phyloP scores from a whole-genome alignment of 1,140 invertebrate species.

The Caenorhabditis inopinata region DNA sequence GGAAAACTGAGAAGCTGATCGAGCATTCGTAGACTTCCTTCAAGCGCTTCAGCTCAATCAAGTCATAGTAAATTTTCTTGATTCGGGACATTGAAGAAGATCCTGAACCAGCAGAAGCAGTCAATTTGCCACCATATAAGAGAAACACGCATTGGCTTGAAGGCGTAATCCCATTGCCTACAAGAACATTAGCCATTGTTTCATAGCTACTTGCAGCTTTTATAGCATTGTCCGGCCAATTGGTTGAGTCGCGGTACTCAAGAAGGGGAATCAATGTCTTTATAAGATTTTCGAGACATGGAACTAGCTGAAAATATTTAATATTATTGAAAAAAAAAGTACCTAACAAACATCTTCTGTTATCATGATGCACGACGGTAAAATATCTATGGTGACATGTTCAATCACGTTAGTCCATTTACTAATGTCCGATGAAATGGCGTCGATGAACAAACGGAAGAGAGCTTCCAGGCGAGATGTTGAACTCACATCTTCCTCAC shows the following conservation, averaged over 20 bases:
- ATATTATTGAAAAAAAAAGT: too few relatives aligned
- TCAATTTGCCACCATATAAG: neutral
- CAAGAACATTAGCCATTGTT: neutral
- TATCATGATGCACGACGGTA: neutral
- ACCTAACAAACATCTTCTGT: neutral
- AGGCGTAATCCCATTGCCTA: neutral
- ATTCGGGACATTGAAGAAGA: neutral
- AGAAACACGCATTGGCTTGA: neutral
- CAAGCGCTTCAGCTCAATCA: neutral
- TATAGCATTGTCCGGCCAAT: neutral
- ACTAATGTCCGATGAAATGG: neutral
- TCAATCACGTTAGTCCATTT: neutral
- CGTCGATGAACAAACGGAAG: neutral
- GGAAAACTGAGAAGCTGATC: neutral
- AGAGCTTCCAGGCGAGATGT: neutral
- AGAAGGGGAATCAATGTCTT: neutral
- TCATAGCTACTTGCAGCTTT: conserved; percentile 9
- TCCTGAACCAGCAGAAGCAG: neutral
- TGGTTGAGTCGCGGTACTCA: neutral
- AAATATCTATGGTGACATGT: neutral
- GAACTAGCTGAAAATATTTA: neutral
- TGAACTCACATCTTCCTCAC: neutral
- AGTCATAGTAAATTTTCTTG: conserved; percentile 9
- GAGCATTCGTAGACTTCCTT: conserved; percentile 16
- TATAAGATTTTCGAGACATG: neutral